Evolutionary conservation across 2,888 invertebrate genomes (phyloP), one percentile per base, ranked within the genome.

Genomic region (Periphyllus acericola): DNA sequence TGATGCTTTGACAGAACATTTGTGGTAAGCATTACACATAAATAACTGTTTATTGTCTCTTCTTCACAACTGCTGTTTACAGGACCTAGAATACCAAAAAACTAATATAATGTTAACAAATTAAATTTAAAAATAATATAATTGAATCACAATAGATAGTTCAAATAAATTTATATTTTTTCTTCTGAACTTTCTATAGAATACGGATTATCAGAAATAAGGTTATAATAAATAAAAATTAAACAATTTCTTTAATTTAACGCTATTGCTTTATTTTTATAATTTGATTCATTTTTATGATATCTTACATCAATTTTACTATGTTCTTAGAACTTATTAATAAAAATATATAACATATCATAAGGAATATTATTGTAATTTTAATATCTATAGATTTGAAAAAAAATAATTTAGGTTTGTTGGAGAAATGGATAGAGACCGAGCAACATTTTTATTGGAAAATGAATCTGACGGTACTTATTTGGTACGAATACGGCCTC

Each of bases 391-490:
- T 14, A 68, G 68, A 19, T 32, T 71, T 68, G 8, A 29, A 60
- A 25, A 60, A 25, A 8, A n/a, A 68, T 88, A 68, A 81, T 89
- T 91, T 78, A 93, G 95, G 96, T 97, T 96, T 92, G 97, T 96
- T 79, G 96, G 96, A 17, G 96, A 96, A 92, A 96, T 97, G 96
- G 96, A 96, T 55, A 93, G 97, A 88, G 95, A 95, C 90, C 94
- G 94, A 89, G 97, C 97, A 19, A 94, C 96, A 71, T 92, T 93
- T 89, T 94, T 95, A 83, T 92, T 97, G 89, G 96, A 96, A 90
- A 93, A 94, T 89, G 94, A 97, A 89, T 94, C 95, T 91, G 94
- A 96, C 92, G 97, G 97, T 90, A 97, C 97, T n/a, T 97, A 96
- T 93, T 93, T 97, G 91, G 93, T 97, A 90, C 93, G 97, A 85